Conservation (phyloP, 2,113 vertebrate genomes). For the Catharus bicknelli region DNA sequence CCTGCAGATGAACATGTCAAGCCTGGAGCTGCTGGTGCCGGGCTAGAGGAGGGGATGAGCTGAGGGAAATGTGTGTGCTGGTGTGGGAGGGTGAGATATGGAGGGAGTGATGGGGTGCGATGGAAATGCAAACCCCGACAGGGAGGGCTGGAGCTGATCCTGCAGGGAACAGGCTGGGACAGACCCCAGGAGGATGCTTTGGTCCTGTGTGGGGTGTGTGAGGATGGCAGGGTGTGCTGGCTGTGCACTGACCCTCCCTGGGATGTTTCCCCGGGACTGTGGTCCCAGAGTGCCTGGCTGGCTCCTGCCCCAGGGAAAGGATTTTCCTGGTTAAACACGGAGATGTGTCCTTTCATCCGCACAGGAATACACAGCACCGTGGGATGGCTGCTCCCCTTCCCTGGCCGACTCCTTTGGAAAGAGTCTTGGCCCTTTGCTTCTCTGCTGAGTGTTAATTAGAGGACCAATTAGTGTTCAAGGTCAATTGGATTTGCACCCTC, state of each 20-base stretch:
- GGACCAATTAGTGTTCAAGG: constrained; percentile 41
- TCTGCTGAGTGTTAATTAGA: constrained; percentile 24
- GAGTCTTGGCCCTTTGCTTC: not conserved
- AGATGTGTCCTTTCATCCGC: not conserved
- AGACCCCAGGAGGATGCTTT: accelerated
- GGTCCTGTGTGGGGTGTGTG: accelerated
- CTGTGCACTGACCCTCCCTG: too few species aligned
- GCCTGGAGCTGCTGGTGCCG: constrained; percentile 21
- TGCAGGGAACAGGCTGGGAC: not conserved
- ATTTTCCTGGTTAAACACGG: not conserved
- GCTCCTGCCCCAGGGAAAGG: accelerated
- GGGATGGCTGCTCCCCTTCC: not conserved
- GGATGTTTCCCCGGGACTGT: not conserved
- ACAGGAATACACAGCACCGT: accelerated
- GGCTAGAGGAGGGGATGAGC: constrained; percentile 19
- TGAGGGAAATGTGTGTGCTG: not conserved
- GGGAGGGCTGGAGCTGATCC: not conserved
- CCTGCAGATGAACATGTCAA: constrained; percentile 55
- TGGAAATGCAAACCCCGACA: not conserved
- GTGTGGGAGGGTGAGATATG: not conserved
- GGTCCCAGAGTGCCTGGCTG: not conserved
- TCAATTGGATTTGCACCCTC: not conserved
- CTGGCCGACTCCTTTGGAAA: not conserved
- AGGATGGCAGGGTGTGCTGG: not conserved
- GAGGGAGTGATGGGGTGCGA: not conserved